Evolutionary conservation across 2,888 invertebrate genomes (phyloP).

Genomic region (Tetranychus truncatus): DNA sequence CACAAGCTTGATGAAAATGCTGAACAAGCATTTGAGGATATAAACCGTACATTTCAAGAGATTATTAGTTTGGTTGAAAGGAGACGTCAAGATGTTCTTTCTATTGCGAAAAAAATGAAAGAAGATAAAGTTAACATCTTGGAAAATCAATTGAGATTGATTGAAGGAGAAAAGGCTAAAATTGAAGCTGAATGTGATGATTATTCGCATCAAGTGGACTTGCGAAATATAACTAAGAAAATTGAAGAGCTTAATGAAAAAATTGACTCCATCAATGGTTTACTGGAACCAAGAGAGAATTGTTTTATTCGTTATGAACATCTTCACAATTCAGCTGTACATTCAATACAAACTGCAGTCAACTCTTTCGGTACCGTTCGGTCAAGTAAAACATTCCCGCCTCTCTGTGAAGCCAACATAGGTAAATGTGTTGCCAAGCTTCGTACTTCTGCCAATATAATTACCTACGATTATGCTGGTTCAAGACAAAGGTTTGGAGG

Average conservation of each 20-base stretch:
- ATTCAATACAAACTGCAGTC: constrained; percentile 29
- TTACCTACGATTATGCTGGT: constrained; percentile 63
- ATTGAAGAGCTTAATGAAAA: constrained; percentile 66
- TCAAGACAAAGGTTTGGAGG: constrained; percentile 59
- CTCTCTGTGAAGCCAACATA: constrained; percentile 50
- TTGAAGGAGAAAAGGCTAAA: constrained; percentile 68
- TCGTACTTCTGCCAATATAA: constrained; percentile 35
- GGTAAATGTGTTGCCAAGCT: constrained; percentile 38
- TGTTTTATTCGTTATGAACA: constrained; percentile 63
- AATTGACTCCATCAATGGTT: constrained; percentile 56
- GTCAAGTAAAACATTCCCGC: constrained; percentile 76
- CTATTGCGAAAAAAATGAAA: constrained; percentile 42
- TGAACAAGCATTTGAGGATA: constrained; percentile 47
- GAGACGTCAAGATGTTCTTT: constrained; percentile 35
- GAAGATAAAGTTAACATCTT: constrained; percentile 64
- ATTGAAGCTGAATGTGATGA: constrained; percentile 65
- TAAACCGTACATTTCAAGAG: constrained; percentile 48
- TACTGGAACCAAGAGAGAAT: constrained; percentile 76
- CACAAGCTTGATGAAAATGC: constrained; percentile 53
- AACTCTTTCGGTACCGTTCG: constrained; percentile 46
- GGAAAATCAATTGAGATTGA: constrained; percentile 65
- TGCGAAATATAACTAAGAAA: constrained; percentile 67
- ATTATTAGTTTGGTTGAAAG: constrained; percentile 44
- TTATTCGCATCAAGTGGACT: constrained; percentile 60
- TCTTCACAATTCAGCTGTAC: constrained; percentile 31